Percentiles rank a stretch among this genome's conserved stretches.
These are phyloP conservation scores for Matsumyia berberina DNA, from an alignment of 2,888 invertebrate genomes.

Conservation along the genomic window DNA sequence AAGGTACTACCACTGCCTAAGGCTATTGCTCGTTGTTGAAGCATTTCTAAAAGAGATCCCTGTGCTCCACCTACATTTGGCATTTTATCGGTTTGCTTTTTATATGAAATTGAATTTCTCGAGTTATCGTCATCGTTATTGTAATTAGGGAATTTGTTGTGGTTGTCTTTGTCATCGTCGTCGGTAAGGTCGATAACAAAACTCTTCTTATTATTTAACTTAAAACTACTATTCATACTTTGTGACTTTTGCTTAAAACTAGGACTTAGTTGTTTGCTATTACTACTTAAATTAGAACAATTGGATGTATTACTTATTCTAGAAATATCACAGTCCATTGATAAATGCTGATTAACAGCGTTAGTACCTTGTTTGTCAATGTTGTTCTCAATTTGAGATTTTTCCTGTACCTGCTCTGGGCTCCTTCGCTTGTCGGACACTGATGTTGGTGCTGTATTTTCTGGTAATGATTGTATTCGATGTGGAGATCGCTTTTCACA, in stretches of 20 bases:
- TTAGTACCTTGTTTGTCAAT: conserved; percentile 58
- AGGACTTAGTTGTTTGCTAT: conserved; percentile 46
- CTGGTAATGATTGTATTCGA: conserved; percentile 11
- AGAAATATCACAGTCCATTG: conserved; percentile 69
- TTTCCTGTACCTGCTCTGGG: not conserved
- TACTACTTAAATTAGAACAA: conserved; percentile 44
- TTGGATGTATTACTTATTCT: conserved; percentile 46
- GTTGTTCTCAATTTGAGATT: conserved; percentile 2
- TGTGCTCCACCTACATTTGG: not conserved
- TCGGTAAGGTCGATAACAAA: conserved; percentile 32
- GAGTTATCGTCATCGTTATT: not conserved
- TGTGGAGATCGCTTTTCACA: conserved; percentile 29
- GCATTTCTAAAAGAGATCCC: conserved; percentile 11
- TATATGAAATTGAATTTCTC: not conserved
- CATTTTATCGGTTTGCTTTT: conserved; percentile 14
- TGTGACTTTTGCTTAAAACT: conserved; percentile 44
- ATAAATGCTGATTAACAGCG: conserved; percentile 63
- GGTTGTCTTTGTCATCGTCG: conserved; percentile 16
- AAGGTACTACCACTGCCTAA: not conserved
- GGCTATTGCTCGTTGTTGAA: conserved; percentile 36
- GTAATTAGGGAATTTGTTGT: conserved; percentile 1
- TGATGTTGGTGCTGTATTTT: not conserved
- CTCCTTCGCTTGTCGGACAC: not conserved
- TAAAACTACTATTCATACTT: conserved; percentile 37
- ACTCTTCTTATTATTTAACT: conserved; percentile 28